Conservation (phyloP, 1,140 invertebrate genomes). For the Lineus longissimus region DNA sequence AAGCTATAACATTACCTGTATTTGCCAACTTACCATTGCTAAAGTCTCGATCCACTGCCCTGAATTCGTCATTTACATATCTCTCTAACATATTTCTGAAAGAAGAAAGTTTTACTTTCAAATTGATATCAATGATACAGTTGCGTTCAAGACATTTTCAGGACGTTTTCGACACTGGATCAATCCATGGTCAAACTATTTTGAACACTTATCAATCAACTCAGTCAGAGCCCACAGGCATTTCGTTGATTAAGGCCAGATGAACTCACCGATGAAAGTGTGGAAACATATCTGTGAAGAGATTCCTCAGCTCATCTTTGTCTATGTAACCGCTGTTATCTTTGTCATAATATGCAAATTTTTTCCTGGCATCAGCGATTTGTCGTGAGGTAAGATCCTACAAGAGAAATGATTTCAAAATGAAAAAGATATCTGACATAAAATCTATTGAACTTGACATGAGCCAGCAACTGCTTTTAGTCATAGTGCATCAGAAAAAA, state of each 20-base stretch:
- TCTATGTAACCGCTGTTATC: conserved; percentile 48
- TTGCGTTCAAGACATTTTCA: no score
- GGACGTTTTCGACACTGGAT: no score
- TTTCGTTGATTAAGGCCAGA: no score
- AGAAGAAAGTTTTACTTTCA: no score
- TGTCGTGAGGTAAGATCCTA: conserved; percentile 44
- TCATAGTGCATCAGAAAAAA: no score
- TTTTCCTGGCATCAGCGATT: conserved; percentile 42
- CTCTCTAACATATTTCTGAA: conserved; percentile 50
- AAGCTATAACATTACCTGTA: no score
- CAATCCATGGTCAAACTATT: background rate
- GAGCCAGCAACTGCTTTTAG: no score
- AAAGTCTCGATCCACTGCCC: conserved; percentile 44
- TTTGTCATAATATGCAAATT: conserved; percentile 51
- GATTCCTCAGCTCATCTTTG: conserved; percentile 47
- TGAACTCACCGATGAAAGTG: conserved; percentile 40
- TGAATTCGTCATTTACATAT: conserved; percentile 52
- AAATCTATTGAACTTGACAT: background rate
- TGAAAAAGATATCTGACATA: conserved; percentile 7
- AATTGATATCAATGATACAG: no score
- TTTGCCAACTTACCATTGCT: conserved; percentile 51
- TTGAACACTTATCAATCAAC: no score
- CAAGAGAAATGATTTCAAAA: conserved; percentile 22
- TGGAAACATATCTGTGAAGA: conserved; percentile 50
- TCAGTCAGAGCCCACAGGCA: no score